Base-by-base conservation (phyloP, 2,888 invertebrate genomes). In the Dryobotodes eremita region DNA sequence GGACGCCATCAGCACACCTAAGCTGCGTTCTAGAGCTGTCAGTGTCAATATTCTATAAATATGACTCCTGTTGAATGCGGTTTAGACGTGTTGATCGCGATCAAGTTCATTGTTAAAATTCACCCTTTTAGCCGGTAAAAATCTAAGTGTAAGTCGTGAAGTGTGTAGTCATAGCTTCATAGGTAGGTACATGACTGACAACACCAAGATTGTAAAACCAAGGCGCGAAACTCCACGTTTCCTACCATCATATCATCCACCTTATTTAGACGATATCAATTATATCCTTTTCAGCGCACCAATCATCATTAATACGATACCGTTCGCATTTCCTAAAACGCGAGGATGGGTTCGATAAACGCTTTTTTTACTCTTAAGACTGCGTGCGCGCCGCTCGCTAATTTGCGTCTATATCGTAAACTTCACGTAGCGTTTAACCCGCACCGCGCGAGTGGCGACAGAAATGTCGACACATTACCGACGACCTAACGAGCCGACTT, bases 381-480 rank as follows among this genome's bases (percentile, higher is more conserved):
- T 88, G 84, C 82, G 77, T 88, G 86, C 81, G 79, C 82, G 80
- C 75, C 80, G 81, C 78, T 82, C 82, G 89, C 88, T 92, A 92
- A 92, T 91, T 90, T 91, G 89, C 88, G 89, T 88, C 88, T 87
- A 90, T 92, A 90, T 92, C 89, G 87, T 91, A 92, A 92, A 91
- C 89, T 87, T 89, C 87, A 82, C 82, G 86, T 80, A 84, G 80
- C 84, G 86, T 88, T 87, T 86, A 87, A 85, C 89, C 86, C 84
- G 86, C 86, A 81, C 84, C 84, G 87, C 85, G 88, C 86, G 82
- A 89, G 87, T 89, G 91, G 91, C 89, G 92, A 93, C 93, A 92
- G 91, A 90, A 90, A 92, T 92, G 93, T 93, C 92, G 92, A 93
- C 94, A 93, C 93, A 92, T 94, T 92, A 91, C 91, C 88, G 88